Conservation (phyloP, 2,797 vertebrate species). For the Choloepus didactylus region DNA sequence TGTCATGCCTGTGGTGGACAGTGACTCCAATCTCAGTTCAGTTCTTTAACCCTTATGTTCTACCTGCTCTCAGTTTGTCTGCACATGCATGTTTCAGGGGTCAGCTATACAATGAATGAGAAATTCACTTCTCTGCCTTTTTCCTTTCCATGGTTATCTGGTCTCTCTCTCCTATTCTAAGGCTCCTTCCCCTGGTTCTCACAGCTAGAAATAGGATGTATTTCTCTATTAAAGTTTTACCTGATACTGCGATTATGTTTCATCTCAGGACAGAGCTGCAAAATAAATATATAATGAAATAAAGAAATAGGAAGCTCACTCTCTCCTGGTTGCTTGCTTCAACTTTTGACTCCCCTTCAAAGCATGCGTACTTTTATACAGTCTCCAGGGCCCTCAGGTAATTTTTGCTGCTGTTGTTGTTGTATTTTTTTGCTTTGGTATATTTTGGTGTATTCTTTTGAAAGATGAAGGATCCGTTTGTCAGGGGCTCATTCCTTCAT, state of each 20-base stretch:
- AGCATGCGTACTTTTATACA: background rate
- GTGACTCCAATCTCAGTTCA: background rate
- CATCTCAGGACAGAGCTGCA: background rate
- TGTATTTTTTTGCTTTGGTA: background rate
- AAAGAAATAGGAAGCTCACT: background rate
- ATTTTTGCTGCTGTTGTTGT: background rate
- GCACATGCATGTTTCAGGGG: background rate
- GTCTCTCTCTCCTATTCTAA: background rate
- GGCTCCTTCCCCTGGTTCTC: background rate
- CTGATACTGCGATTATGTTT: background rate
- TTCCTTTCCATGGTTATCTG: background rate
- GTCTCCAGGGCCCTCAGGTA: background rate
- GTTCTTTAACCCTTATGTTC: background rate
- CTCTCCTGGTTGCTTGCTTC: background rate
- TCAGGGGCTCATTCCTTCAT: background rate
- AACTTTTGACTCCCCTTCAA: background rate
- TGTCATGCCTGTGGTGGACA: background rate
- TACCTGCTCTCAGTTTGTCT: background rate
- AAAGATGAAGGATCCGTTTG: constrained; percentile 2
- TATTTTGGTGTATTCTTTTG: background rate
- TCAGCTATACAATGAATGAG: background rate
- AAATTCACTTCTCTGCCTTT: background rate
- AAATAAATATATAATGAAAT: background rate
- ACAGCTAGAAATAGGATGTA: background rate
- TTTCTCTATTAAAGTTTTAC: background rate